These are phyloP conservation scores for Lamprologus ornatipinnis DNA, from an alignment of 2,113 vertebrate species.

Conservation along the genomic window DNA sequence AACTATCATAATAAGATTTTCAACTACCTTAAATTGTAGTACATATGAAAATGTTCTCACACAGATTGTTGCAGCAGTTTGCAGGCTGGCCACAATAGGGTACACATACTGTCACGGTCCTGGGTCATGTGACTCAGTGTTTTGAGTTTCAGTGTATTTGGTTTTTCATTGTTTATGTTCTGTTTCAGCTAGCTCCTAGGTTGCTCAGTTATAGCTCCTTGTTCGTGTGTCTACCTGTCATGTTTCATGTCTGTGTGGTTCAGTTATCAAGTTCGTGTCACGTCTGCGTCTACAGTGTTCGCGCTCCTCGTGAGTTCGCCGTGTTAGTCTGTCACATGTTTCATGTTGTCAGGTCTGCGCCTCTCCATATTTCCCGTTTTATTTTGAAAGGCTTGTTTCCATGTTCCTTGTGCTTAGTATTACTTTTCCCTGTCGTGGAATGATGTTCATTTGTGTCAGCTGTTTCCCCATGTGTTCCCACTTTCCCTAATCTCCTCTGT, in stretches of 20 bases:
- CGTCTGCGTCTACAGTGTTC: rapidly evolving
- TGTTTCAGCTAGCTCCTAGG: neutral
- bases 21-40: neutral
- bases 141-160: neutral
- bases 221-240: neutral
- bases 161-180: neutral
- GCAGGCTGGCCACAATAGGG: neutral
- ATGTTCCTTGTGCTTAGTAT: neutral
- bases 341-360: neutral
- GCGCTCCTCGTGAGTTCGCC: neutral
- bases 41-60: neutral
- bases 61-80: neutral
- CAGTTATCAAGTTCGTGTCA: neutral
- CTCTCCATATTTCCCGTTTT: neutral
- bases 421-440: neutral
- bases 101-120: neutral
- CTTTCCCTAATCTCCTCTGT: neutral
- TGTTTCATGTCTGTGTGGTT: neutral
- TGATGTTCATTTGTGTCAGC: neutral
- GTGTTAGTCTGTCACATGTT: neutral
- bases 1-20: neutral
- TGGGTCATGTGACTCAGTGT: neutral
- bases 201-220: neutral
- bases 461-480: neutral
- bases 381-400: neutral